Percentiles rank a stretch among this genome's conserved stretches.
Evolutionary conservation across 92 coral and sea anemone species (phyloP).

Genomic region (Umimayanthus kanabou): DNA sequence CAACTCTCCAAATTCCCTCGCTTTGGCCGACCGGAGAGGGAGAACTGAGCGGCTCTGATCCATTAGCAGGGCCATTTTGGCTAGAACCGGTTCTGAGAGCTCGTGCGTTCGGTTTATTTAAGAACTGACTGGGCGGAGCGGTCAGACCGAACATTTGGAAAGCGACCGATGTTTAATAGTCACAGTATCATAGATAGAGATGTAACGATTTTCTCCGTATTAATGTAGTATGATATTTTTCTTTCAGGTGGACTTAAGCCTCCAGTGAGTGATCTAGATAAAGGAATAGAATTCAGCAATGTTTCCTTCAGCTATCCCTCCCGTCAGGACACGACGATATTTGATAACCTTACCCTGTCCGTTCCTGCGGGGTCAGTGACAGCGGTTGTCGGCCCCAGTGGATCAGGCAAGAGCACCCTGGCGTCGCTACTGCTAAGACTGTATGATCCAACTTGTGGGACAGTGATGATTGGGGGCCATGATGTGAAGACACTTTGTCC

Average conservation of each 20-base stretch:
- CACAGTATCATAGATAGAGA: too few relatives aligned
- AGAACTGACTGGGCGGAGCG: too few relatives aligned
- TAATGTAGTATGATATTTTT: not conserved
- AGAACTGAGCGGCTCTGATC: too few relatives aligned
- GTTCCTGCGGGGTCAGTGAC: constrained; percentile 90
- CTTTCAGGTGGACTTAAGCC: constrained; percentile 73
- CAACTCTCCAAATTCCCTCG: too few relatives aligned
- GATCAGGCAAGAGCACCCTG: constrained; percentile 98
- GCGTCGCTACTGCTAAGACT: constrained; percentile 82
- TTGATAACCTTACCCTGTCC: constrained; percentile 66
- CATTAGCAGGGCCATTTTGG: too few relatives aligned
- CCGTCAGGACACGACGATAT: constrained; percentile 78
- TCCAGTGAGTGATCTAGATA: constrained; percentile 58
- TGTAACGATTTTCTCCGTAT: not conserved
- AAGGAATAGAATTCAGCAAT: constrained; percentile 78
- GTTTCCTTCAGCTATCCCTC: constrained; percentile 89
- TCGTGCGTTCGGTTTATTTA: too few relatives aligned
- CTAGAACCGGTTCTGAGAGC: too few relatives aligned
- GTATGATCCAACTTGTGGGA: constrained; percentile 87
- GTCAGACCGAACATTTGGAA: too few relatives aligned
- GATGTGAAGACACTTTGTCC: constrained; percentile 81
- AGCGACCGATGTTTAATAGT: too few relatives aligned
- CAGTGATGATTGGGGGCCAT: constrained; percentile 81
- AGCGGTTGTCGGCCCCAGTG: constrained; percentile 98
- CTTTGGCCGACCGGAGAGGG: too few relatives aligned